Conservation (phyloP, 2,113 vertebrate species). For the Lonchura striata region DNA sequence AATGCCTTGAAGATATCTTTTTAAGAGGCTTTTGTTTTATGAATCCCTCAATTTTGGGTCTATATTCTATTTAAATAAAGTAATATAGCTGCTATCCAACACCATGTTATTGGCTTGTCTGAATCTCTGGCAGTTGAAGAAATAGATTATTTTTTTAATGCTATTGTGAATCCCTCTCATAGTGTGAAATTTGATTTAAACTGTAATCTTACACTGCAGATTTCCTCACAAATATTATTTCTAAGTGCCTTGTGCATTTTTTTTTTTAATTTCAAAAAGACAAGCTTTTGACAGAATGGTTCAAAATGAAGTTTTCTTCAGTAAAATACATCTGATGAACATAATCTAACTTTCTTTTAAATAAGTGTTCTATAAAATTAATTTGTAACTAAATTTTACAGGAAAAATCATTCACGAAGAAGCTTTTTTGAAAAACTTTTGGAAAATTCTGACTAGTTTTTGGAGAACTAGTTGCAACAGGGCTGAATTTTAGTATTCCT, state of each 20-base stretch:
- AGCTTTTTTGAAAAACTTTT: not conserved
- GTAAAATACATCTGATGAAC: not conserved
- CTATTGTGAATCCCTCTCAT: not conserved
- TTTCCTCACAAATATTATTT: not conserved
- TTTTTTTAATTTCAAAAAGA: not conserved
- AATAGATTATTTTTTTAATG: not conserved
- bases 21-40: not conserved
- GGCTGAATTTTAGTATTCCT: not conserved
- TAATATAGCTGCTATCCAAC: not conserved
- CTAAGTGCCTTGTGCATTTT: not conserved
- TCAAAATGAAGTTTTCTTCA: not conserved
- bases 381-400: not conserved
- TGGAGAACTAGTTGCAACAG: not conserved
- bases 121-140: not conserved
- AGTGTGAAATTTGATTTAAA: constrained; percentile 26
- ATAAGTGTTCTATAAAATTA: not conserved
- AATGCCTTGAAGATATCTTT: not conserved
- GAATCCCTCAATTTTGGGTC: not conserved
- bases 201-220: not conserved
- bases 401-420: not conserved
- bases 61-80: not conserved
- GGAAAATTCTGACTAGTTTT: too few species aligned
- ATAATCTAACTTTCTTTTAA: not conserved
- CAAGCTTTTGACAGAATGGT: not conserved
- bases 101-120: not conserved